phyloP scores from a whole-genome alignment of 1,140 invertebrate genomes.

The Platyura marginata region DNA sequence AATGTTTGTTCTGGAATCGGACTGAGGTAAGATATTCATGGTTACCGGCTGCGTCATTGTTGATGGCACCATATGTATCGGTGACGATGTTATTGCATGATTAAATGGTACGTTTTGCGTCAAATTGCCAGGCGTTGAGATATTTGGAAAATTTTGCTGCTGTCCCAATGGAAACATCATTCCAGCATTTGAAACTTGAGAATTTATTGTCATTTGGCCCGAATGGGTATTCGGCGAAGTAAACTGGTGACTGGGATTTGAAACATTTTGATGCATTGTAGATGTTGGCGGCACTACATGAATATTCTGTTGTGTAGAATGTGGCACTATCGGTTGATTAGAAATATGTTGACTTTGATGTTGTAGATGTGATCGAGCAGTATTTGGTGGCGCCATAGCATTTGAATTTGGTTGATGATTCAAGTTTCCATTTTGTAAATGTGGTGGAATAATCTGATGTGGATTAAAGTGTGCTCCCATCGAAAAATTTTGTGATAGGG shows the following conservation, averaged over 20 bases:
- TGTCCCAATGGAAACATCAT: too few species aligned
- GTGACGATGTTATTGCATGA: not conserved
- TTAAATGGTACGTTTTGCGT: not conserved
- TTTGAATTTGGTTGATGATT: not conserved
- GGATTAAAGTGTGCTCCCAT: not conserved
- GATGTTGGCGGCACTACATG: not conserved
- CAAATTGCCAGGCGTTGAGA: too few species aligned
- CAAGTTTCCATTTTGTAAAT: not conserved
- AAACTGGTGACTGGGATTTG: too few species aligned
- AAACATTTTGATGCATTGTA: too few species aligned
- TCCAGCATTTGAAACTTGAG: too few species aligned
- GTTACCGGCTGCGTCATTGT: constrained; percentile 7
- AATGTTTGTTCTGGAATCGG: constrained; percentile 22
- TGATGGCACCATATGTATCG: not conserved
- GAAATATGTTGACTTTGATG: constrained; percentile 6
- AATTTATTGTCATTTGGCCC: too few species aligned
- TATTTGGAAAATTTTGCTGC: too few species aligned
- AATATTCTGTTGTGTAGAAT: not conserved
- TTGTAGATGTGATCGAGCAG: not conserved
- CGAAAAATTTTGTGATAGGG: not conserved
- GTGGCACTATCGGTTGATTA: constrained; percentile 17
- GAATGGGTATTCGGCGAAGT: too few species aligned
- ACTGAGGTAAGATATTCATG: constrained; percentile 14
- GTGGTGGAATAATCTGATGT: not conserved
- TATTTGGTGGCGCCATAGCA: not conserved